Base-by-base conservation (phyloP, 2,888 invertebrate genomes). In the Leptopilina drosophilae region DNA sequence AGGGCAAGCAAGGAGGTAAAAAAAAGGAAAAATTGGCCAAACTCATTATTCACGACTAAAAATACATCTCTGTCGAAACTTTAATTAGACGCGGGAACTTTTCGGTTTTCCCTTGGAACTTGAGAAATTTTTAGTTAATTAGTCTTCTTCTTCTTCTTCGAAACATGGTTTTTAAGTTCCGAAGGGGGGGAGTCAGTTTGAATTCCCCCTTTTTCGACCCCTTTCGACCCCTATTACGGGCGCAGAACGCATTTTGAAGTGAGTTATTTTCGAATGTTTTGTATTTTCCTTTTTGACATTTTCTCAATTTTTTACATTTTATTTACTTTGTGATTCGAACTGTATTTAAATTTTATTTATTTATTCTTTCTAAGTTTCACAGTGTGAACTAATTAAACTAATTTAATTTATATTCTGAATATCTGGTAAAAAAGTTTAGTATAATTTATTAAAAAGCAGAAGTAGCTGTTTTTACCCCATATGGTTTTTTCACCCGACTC, bases 21-120 rank as follows among this genome's bases (percentile, higher is more conserved):
- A 49, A 49, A 42, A 40, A 67, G 42, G 15, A 49, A 49, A 49
- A 49, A 42, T n/a, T 49, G 42, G 15, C 42, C 46, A 66, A 46
- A 67, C 15, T 46, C 46, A 67, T 46, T 15, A 67, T 66, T 66
- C 66, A 66, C 42, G 15, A 66, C 15, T 46, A 66, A 42, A 15
- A 66, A 66, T 42, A 42, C 66, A 15, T 66, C 49, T 67, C 67
- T 49, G n/a, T 49, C 67, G 20, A 67, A 49, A 67, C n/a, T 67
- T 20, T 67, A 67, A 67, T 67, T 46, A 46, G 49, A 67, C 67
- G 15, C 67, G 15, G 49, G 46, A 67, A 67, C 67, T 67, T 20
- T 12, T 67, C 40, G 46, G 20, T 49, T 67, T 46, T 67, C n/a
- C 7, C 8, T n/a, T 15, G 46, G 20, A 49, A 20, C 67, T 67